Conservation (phyloP, 2,888 invertebrate species). For the Sycophila texana region DNA sequence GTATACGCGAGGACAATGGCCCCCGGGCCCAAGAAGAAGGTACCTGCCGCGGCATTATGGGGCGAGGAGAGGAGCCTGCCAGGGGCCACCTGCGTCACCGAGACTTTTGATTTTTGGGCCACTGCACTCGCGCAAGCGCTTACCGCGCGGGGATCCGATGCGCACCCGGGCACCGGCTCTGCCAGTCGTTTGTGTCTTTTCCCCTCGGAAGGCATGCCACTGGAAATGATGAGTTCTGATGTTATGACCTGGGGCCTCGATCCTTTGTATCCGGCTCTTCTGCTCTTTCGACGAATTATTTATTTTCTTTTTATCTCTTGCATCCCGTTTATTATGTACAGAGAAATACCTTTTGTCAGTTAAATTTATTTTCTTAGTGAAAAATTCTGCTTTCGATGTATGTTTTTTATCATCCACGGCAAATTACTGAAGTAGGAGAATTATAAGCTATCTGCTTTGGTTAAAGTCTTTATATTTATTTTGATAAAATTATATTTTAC, state of each 20-base stretch:
- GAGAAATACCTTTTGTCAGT: too few relatives aligned
- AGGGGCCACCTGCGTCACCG: constrained; percentile 67
- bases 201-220: neutral
- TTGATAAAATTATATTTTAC: too few relatives aligned
- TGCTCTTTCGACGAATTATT: neutral
- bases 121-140: constrained; percentile 58
- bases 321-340: too few relatives aligned
- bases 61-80: neutral
- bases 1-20: constrained; percentile 56
- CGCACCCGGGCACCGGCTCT: too few relatives aligned
- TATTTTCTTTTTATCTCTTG: constrained; percentile 16
- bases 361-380: too few relatives aligned
- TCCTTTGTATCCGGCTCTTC: too few relatives aligned
- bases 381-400: too few relatives aligned
- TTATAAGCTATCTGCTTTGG: neutral
- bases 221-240: constrained; percentile 14
- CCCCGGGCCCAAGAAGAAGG: constrained; percentile 62
- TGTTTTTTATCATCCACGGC: too few relatives aligned
- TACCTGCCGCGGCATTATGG: constrained; percentile 66
- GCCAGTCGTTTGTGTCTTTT: neutral
- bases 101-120: constrained; percentile 72
- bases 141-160: neutral
- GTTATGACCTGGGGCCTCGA: neutral
- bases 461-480: neutral
- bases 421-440: too few relatives aligned